These are phyloP conservation scores for Araneus ventricosus DNA, from an alignment of 1,140 invertebrate genomes.

Conservation along the genomic window DNA sequence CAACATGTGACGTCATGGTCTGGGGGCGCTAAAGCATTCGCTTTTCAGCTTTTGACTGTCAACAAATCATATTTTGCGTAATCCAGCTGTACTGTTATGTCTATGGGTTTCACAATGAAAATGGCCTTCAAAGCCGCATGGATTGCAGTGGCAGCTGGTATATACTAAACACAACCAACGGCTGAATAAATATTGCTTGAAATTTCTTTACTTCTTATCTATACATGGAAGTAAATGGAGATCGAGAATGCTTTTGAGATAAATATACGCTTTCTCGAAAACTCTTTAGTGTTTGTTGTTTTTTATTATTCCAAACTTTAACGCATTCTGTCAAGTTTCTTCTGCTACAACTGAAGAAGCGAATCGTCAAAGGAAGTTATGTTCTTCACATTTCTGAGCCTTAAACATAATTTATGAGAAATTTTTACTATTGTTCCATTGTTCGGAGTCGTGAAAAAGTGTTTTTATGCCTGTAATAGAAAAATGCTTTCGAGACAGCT, in stretches of 20 bases:
- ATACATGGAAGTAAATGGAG: not conserved
- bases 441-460: not conserved
- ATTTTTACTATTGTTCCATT: slow-evolving; percentile 5
- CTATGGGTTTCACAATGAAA: not conserved
- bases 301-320: not conserved
- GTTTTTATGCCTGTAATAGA: not conserved
- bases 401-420: not conserved
- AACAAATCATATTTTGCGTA: slow-evolving; percentile 34
- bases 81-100: slow-evolving; percentile 28
- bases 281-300: not conserved
- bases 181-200: slow-evolving; percentile 9
- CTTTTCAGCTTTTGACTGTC: not conserved
- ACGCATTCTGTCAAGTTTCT: not conserved
- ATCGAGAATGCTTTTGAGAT: not conserved
- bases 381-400: not conserved
- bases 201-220: not conserved
- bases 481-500: not conserved
- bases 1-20: not conserved
- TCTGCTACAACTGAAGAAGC: not conserved
- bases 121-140: not conserved
- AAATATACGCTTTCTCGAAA: not conserved
- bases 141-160: not conserved
- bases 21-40: not conserved
- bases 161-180: not conserved
- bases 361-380: not conserved